These are phyloP conservation scores for Leptoteleia sp. DNA, from an alignment of 1,140 invertebrate species.

Conservation along the genomic window DNA sequence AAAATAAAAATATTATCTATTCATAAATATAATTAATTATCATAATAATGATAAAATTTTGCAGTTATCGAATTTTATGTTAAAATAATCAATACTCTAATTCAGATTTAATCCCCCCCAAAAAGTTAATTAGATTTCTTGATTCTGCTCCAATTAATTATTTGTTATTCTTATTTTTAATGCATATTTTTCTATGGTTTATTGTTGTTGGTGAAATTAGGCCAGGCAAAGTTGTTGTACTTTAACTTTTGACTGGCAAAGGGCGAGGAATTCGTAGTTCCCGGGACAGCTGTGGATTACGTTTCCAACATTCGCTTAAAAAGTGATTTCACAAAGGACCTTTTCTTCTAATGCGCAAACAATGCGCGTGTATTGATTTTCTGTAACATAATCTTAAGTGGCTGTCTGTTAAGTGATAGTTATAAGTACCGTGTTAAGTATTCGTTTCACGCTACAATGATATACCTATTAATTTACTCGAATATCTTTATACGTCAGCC, in stretches of 20 bases:
- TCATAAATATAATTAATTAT: too few relatives aligned
- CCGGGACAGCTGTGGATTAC: constrained; percentile 44
- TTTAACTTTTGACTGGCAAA: constrained; percentile 31
- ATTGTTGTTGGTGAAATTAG: too few relatives aligned
- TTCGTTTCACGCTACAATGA: constrained; percentile 78
- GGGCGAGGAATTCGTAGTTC: constrained; percentile 17
- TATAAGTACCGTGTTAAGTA: constrained; percentile 78
- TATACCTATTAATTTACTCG: constrained; percentile 80
- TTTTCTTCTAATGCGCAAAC: constrained; percentile 62
- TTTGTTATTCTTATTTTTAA: too few relatives aligned
- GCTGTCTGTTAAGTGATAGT: constrained; percentile 78
- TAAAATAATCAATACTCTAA: too few relatives aligned
- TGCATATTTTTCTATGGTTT: too few relatives aligned
- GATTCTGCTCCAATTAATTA: too few relatives aligned
- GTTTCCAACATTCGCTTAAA: constrained; percentile 66
- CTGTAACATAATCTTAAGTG: constrained; percentile 81
- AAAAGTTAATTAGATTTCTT: too few relatives aligned
- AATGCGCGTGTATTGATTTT: constrained; percentile 78
- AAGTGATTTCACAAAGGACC: constrained; percentile 50
- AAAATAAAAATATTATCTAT: too few relatives aligned
- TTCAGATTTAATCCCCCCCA: too few relatives aligned
- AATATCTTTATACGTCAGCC: constrained; percentile 52
- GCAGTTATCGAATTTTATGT: too few relatives aligned
- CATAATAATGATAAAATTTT: too few relatives aligned
- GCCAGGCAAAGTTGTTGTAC: too few relatives aligned